Conservation (phyloP, 92 coral and sea anemone species). For the Epizoanthus rinbou region DNA sequence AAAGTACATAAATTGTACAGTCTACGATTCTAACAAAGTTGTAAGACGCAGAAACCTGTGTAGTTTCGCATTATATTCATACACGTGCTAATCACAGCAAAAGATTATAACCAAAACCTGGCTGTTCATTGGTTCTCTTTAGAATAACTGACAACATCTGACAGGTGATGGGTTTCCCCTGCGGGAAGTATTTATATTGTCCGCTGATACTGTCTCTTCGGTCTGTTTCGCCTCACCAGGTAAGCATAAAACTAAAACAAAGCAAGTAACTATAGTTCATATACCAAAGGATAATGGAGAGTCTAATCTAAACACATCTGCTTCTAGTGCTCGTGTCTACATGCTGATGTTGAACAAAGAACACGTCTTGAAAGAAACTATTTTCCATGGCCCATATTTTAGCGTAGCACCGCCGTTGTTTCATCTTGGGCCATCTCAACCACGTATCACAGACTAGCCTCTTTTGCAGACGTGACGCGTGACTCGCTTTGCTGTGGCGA, state of each 20-base stretch:
- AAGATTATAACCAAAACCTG: background rate
- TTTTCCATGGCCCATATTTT: no score
- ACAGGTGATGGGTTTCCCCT: slow-evolving; percentile 45
- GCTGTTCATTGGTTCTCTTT: slow-evolving; percentile 8
- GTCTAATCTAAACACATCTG: background rate
- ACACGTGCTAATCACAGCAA: background rate
- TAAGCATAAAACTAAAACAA: background rate
- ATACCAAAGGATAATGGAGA: background rate
- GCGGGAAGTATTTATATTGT: background rate
- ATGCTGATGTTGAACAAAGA: background rate
- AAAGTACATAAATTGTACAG: background rate
- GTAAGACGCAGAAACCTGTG: background rate
- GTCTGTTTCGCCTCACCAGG: slow-evolving; percentile 10
- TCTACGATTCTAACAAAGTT: background rate
- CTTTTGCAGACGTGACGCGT: no score
- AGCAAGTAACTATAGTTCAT: background rate
- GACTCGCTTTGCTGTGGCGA: no score
- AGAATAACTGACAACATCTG: slow-evolving; percentile 11
- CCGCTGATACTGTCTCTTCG: background rate
- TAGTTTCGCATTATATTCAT: background rate
- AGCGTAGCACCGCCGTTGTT: no score
- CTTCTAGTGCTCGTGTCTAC: background rate
- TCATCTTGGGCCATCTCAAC: no score
- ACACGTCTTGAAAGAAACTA: background rate
- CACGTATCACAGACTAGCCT: no score